Base-by-base conservation (phyloP, 2,797 vertebrate genomes). In the Florisuga fusca region DNA sequence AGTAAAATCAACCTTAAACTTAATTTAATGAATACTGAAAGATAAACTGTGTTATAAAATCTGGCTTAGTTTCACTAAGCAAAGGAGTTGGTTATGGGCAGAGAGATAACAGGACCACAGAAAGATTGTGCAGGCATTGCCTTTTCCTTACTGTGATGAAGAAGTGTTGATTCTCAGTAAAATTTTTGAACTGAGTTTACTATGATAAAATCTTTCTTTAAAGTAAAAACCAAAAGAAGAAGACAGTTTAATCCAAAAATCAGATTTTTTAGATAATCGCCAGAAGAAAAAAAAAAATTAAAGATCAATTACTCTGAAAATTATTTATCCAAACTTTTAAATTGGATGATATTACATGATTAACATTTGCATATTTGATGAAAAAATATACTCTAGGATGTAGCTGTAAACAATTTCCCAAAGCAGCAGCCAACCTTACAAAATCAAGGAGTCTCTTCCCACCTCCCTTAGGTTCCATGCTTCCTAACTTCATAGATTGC, bases 1-100 rank as follows among this genome's bases (percentile, higher is more conserved):
- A 82, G 67, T 93, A 91, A 90, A 87, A 79, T 67, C 66, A 62
- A 66, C 6, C 10, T 15, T 41, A 68, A 89, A 62, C 8, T 50
- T 55, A 23, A 7, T 55, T 66, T 87, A 62, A 81, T 57, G 29
- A 46, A 53, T 43, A 69, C 2, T 33, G 57, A 84, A 86, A 91
- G 23, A 20, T 73, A 73, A 63, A 75, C 81, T 9, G 15, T 59
- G 13, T 38, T 71, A 71, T 74, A 86, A 90, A 90, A 79, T 43
- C 54, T 61, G 43, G 23, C 29, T 76, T 64, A 4, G 7, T 58
- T 83, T 38, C 64, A 81, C 17, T 6, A 48, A 31, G 38, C 29
- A 45, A 73, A 88, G 3, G 16, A 51, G 29, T 14, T 50, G 53
- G 26, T 23, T 29, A 11, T 10, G 31, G 62, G 50, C 31, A 83